Conservation (phyloP, 2,113 vertebrate genomes). For the Cryptomyrus ogoouensis region DNA sequence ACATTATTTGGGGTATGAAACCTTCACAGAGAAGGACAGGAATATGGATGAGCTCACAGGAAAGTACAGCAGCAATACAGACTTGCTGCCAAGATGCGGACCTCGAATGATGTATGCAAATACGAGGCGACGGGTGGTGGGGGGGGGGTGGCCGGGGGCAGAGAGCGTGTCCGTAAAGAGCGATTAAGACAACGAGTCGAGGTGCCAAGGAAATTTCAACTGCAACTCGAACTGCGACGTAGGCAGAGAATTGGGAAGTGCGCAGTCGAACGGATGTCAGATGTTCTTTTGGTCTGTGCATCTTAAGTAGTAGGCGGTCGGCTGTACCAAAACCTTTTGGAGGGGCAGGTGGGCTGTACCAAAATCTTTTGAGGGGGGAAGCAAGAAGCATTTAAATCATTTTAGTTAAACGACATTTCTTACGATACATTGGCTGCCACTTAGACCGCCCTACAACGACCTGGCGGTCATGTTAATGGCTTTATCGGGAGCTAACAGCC, state of each 20-base stretch:
- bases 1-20: not conserved
- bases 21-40: not conserved
- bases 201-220: not conserved
- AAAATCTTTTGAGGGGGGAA: not conserved
- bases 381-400: constrained; percentile 10
- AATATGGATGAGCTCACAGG: not conserved
- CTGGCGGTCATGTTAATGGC: constrained; percentile 14
- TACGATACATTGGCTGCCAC: not conserved
- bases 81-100: not conserved
- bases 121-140: not conserved
- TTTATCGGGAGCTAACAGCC: constrained; percentile 13
- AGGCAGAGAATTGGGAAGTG: not conserved
- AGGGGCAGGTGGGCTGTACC: not conserved
- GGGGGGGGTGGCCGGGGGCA: not conserved
- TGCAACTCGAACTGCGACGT: not conserved
- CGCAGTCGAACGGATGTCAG: not conserved
- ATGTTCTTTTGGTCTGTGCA: not conserved
- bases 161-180: not conserved
- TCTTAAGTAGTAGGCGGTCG: not conserved
- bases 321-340: not conserved
- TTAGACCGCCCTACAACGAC: not conserved
- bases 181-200: not conserved
- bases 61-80: not conserved
- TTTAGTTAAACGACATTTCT: constrained; percentile 17
- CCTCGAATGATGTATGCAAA: not conserved